Percentiles rank a stretch among this genome's conserved stretches.
Evolutionary conservation across 2,888 invertebrate genomes (phyloP).

Genomic region (Drosophila ustulata): DNA sequence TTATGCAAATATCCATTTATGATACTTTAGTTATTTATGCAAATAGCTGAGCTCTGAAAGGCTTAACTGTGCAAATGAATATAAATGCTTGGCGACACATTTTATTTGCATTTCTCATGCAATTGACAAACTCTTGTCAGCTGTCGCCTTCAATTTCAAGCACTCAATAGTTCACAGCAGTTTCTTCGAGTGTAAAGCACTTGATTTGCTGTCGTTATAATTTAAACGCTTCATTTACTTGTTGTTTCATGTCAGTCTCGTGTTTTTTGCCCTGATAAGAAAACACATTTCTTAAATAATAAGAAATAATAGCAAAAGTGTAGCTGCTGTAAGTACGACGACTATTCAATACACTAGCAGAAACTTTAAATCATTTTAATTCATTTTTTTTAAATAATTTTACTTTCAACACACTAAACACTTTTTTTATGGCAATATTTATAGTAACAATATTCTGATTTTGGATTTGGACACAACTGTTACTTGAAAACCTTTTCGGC

Average conservation of each 20-base stretch:
- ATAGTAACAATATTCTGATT: too few relatives aligned
- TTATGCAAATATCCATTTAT: slow-evolving; percentile 18
- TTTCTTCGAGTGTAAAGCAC: slow-evolving; percentile 8
- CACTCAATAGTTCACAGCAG: background rate
- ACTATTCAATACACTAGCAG: background rate
- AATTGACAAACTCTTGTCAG: slow-evolving; percentile 1
- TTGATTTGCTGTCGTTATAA: background rate
- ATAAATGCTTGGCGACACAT: slow-evolving; percentile 6
- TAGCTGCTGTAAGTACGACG: background rate
- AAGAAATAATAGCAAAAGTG: background rate
- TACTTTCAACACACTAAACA: too few relatives aligned
- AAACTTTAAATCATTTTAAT: background rate
- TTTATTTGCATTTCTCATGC: background rate
- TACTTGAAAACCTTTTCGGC: too few relatives aligned
- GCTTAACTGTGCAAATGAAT: background rate
- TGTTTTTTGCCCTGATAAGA: slow-evolving; percentile 35
- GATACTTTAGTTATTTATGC: slow-evolving; percentile 9
- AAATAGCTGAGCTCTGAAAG: slow-evolving; percentile 11
- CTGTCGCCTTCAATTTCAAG: slow-evolving; percentile 8
- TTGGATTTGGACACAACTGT: too few relatives aligned
- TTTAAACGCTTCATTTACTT: slow-evolving; percentile 5
- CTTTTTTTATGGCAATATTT: too few relatives aligned
- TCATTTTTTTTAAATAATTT: too few relatives aligned
- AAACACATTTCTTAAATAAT: background rate
- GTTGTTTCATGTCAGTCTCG: slow-evolving; percentile 22